Percentiles rank a stretch among this genome's conserved stretches.
Evolutionary conservation across 2,888 invertebrate genomes (phyloP).

Genomic region (Cylindroiulus punctatus): DNA sequence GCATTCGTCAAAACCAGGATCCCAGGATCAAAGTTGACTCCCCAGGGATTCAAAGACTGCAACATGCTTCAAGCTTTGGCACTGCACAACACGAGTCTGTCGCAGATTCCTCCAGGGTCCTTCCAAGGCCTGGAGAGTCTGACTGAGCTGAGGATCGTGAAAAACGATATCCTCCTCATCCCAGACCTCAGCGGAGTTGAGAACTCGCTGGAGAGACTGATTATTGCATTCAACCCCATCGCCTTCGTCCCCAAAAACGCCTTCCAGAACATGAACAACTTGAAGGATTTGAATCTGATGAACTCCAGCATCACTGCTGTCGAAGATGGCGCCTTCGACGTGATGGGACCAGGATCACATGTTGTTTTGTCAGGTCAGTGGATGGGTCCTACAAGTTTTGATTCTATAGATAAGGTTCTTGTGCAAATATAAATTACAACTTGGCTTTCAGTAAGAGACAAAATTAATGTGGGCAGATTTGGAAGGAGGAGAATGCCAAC

Average conservation of each 20-base stretch:
- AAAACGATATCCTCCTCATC: neutral
- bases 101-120: neutral
- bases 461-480: no score
- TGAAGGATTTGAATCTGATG: neutral
- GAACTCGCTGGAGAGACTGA: neutral
- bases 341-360: neutral
- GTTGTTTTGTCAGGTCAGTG: neutral
- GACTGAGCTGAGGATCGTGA: neutral
- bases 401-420: no score
- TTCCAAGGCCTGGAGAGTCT: neutral
- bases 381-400: neutral
- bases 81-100: neutral
- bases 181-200: neutral
- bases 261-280: neutral
- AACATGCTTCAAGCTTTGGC: neutral
- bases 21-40: neutral
- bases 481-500: no score
- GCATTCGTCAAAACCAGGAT: neutral
- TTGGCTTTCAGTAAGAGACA: no score
- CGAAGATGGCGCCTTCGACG: neutral
- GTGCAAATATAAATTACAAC: no score
- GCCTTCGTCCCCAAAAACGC: neutral
- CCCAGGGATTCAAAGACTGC: neutral
- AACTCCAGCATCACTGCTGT: neutral
- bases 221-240: neutral